Evolutionary conservation across 2,797 vertebrate species (phyloP).

Genomic region (Crypturellus tataupa): DNA sequence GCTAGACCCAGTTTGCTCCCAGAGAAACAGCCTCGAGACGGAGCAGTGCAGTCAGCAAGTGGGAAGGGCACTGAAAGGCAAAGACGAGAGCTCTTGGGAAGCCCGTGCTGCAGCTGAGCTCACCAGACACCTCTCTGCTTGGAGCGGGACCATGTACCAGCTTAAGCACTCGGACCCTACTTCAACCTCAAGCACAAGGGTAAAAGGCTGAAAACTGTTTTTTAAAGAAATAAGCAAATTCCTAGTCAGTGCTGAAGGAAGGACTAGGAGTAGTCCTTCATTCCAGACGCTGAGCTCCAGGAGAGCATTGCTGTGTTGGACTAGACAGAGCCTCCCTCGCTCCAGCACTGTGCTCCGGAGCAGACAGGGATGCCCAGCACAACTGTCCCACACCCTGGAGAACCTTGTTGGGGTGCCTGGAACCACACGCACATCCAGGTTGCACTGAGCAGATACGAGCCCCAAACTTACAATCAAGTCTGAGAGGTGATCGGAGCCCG

Average conservation of each 20-base stretch:
- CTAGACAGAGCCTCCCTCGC: not conserved
- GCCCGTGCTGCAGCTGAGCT: not conserved
- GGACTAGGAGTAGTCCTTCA: not conserved
- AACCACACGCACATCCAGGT: not conserved
- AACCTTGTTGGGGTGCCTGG: not conserved
- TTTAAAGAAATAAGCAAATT: not conserved
- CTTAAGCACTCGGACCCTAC: not conserved
- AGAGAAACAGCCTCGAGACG: not conserved
- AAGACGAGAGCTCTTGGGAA: not conserved
- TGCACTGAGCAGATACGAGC: not conserved
- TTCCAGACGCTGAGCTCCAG: not conserved
- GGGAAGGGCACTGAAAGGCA: constrained; percentile 7
- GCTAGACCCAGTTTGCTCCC: constrained; percentile 47
- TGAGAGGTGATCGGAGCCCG: constrained; percentile 95
- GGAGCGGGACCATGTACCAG: not conserved
- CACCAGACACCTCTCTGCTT: not conserved
- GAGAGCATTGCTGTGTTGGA: accelerated
- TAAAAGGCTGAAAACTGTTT: not conserved
- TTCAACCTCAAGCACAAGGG: not conserved
- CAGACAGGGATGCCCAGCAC: not conserved
- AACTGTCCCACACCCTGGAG: accelerated
- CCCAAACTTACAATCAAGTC: constrained; percentile 88
- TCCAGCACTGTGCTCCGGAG: not conserved
- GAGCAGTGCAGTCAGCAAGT: not conserved
- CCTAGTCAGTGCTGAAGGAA: not conserved